Base-by-base conservation (phyloP, 2,888 invertebrate genomes). In the Drosophila phalerata region DNA sequence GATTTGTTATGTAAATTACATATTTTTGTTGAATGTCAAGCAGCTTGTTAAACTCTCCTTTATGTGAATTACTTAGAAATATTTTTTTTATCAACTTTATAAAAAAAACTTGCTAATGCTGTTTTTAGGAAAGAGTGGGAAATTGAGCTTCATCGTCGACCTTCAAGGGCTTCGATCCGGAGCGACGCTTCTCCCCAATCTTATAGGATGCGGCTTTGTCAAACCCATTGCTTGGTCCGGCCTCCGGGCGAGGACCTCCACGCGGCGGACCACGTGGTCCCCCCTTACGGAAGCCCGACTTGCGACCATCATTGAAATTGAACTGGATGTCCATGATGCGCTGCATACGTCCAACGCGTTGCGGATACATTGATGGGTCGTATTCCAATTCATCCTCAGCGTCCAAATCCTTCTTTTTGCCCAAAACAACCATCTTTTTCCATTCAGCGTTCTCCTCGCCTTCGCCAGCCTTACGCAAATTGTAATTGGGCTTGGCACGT, bases 91-190 rank as follows among this genome's bases (percentile, higher is more conserved):
- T 77, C 55, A 66, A 38, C 10, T 25, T 52, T 48, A 15, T 58
- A 56, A 42, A 17, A 48, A 52, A 49, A 52, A 49, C 34, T 43
- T 37, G 43, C 32, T 52, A 25, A 19, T 47, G 34, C 43, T 53
- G 22, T 52, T 75, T 94, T n/a, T 96, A 97, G 93, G 97, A 97
- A 92, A 98, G 95, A 92, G 97, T 97, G 86, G 98, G 98, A 94
- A 98, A 98, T 93, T 98, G 98, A 93, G 96, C 96, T 94, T 97
- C 98, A 93, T 98, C 98, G 92, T 98, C 98, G 79, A 98, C 97
- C 93, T 98, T 97, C 19, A 98, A 97, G 82, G 96, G 95, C 92
- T 84, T 86, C 40, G 84, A 77, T 30, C 85, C 84, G 30, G 83
- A 65, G 62, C 80, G 84, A 68, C 80, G 79, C 52, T 80, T 85